Evolutionary conservation across 2,797 vertebrate genomes (phyloP), one percentile per base, ranked within the genome.

Genomic region (Falco naumanni): DNA sequence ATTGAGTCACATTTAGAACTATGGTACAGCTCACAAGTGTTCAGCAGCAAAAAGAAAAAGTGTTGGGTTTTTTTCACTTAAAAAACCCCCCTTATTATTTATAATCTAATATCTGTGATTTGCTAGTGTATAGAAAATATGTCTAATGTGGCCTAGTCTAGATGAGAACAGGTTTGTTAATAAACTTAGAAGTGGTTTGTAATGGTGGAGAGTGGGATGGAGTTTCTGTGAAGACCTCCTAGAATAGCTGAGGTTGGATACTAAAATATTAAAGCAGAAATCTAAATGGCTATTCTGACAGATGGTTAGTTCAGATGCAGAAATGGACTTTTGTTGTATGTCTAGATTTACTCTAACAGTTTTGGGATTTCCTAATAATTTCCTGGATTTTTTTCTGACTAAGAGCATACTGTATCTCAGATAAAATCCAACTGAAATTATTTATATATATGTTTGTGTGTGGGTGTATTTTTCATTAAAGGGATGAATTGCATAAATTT

Each of bases 1-100:
- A 92, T 95, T 95, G 95, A 97, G 97, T 97, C 97, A 98, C 96
- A 97, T 95, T 94, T 89, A 97, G 96, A 89, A 47, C 96, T 93
- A 81, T 84, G 78, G 61, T 72, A 90, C 98, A 97, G 97, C 97
- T 92, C 84, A 96, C 95, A 54, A 95, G 96, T 97, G 97, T 97
- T 96, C 91, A 95, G 61, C 6, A 0, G 8, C 22, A 11, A 21
- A 77, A 82, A 13, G 21, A 77, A 82, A 29, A 78, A 82, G 63
- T 78, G 33, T 17, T 84, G 11, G 5, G 7, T 56, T 25, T 53
- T 21, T 77, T 77, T 68, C 9, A 8, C 6, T 50, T 28, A 15
- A 26, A 70, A 94, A 91, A 89, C 68, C 3, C 2, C 39, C 25
- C 63, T 86, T 94, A 26, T 66, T 84, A 68, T 76, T 68, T 89